Evolutionary conservation across 2,888 invertebrate species (phyloP).

Genomic region (Onthophagus sagittarius): DNA sequence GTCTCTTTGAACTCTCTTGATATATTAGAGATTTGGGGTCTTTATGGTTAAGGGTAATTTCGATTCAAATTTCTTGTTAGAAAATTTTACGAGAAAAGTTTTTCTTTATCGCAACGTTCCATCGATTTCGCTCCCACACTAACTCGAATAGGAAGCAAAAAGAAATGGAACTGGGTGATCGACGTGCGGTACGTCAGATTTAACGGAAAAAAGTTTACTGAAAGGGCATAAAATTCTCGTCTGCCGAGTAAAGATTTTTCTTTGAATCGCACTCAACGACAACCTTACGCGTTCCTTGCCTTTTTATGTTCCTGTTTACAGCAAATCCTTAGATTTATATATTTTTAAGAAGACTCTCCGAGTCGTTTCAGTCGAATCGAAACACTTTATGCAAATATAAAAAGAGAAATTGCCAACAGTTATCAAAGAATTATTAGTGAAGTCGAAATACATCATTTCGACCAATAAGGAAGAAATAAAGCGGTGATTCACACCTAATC

Average conservation of each 20-base stretch:
- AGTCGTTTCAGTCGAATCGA: neutral
- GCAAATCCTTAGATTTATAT: conserved; percentile 3
- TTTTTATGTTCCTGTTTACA: conserved; percentile 14
- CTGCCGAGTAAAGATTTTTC: conserved; percentile 4
- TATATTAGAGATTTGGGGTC: neutral
- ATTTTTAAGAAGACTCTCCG: conserved; percentile 2
- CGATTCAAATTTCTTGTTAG: neutral
- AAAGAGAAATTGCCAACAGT: neutral
- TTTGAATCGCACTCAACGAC: neutral
- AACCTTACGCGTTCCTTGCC: conserved; percentile 1
- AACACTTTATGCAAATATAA: neutral
- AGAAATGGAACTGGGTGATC: conserved; percentile 3
- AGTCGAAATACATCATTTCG: neutral
- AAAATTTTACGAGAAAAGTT: neutral
- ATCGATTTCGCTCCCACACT: neutral
- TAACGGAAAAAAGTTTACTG: conserved; percentile 1
- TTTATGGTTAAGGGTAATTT: neutral
- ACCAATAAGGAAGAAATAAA: neutral
- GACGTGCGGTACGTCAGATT: conserved; percentile 10
- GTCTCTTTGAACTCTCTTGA: neutral
- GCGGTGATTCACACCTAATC: neutral
- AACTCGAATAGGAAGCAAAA: neutral
- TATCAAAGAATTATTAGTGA: neutral
- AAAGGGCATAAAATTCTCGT: conserved; percentile 1
- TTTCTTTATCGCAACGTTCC: neutral